These are phyloP conservation scores for Brachyptera putata DNA, from an alignment of 2,888 invertebrate genomes.

Conservation along the genomic window DNA sequence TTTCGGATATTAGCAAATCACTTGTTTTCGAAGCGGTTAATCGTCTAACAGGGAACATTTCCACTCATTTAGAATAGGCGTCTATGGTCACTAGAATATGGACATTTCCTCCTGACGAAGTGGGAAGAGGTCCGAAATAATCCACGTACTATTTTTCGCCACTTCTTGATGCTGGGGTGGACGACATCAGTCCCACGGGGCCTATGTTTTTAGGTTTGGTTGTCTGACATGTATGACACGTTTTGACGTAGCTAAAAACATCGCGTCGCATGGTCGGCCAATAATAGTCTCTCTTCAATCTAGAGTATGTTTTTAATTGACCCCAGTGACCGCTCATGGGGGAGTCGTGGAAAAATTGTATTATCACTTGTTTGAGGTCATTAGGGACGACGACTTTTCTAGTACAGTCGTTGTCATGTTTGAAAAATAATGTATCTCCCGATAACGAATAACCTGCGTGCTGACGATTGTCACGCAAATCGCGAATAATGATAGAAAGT, in stretches of 20 bases:
- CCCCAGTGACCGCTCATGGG: too few species aligned
- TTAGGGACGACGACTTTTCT: neutral
- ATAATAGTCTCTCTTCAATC: neutral
- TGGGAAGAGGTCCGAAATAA: conserved; percentile 1
- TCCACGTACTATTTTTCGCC: neutral
- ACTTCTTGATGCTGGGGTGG: neutral
- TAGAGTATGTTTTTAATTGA: too few species aligned
- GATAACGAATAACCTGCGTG: neutral
- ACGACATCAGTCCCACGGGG: neutral
- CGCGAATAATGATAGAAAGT: neutral
- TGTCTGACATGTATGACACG: neutral
- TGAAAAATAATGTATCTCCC: neutral
- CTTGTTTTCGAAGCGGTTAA: neutral
- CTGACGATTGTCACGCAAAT: neutral
- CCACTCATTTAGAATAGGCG: neutral
- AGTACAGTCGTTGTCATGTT: neutral
- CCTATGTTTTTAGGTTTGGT: neutral
- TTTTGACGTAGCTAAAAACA: neutral
- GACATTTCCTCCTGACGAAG: too few species aligned
- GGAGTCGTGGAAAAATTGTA: neutral
- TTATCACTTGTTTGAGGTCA: neutral
- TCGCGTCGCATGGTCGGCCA: neutral
- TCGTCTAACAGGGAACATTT: neutral
- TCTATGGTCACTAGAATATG: neutral
- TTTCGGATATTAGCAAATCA: neutral